Conservation (phyloP, 1,140 invertebrate genomes). For the Psix sp. region DNA sequence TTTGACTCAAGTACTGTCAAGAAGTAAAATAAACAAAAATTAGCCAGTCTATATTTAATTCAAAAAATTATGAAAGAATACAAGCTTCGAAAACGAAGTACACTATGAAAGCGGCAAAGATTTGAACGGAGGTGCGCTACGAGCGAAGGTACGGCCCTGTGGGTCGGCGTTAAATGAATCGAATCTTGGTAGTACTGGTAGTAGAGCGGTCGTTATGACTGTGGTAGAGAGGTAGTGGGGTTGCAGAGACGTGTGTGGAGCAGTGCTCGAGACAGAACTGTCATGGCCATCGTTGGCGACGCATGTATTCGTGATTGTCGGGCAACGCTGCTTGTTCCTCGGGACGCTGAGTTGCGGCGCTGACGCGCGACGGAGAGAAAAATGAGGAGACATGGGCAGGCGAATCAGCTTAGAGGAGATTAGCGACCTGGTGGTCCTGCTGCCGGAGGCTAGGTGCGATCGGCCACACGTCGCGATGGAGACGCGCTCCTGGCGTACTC, state of each 20-base stretch:
- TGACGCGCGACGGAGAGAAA: slow-evolving; percentile 36
- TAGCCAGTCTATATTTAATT: no score
- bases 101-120: no score
- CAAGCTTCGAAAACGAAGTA: no score
- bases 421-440: slow-evolving; percentile 64
- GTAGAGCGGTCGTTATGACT: background rate
- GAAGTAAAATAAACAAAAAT: no score
- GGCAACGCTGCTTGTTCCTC: slow-evolving; percentile 13
- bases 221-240: background rate
- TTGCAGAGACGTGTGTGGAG: background rate
- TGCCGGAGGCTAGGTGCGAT: slow-evolving; percentile 62
- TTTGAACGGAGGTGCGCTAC: no score
- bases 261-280: slow-evolving; percentile 34
- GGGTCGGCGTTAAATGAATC: no score
- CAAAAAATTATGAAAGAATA: no score
- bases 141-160: no score
- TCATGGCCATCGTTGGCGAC: slow-evolving; percentile 44
- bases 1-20: no score
- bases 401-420: slow-evolving; percentile 59
- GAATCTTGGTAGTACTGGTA: no score
- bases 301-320: slow-evolving; percentile 19
- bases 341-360: slow-evolving; percentile 13
- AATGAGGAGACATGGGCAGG: slow-evolving; percentile 70
- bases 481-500: slow-evolving; percentile 69
- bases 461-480: slow-evolving; percentile 67